Evolutionary conservation across 2,888 invertebrate genomes (phyloP), one percentile per base, ranked within the genome.

Genomic region (Leistus spinibarbis): DNA sequence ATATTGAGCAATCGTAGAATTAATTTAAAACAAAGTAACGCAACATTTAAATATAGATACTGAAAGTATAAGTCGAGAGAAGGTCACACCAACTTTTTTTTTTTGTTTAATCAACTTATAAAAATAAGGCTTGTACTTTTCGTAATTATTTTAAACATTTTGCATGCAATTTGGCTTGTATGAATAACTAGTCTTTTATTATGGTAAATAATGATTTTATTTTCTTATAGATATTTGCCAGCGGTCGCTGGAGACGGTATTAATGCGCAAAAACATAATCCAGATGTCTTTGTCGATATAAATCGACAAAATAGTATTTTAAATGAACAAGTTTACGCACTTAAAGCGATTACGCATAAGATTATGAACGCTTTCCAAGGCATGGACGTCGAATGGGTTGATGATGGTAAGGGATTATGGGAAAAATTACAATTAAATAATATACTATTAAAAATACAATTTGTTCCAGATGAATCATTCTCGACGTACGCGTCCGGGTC

Each of bases 361-460:
- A 88, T 98, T 77, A 91, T 93, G 82, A 94, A 93, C 82, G 98
- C 98, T 0, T 95, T 93, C 86, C 95, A 95, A 82, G 98, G 97
- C 0, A 90, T 93, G 79, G 96, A 97, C 82, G 96, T 97, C 40
- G 95, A 95, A 81, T 96, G 95, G 95, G 88, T 89, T 63, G 92
- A 93, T 80, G 88, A 87, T 81, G 89, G 90, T 89, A 83, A 81
- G 78, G 76, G 64, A 23, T 69, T 53, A n/a, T 63, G 63, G 20
- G n/a, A n/a, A n/a, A n/a, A n/a, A n/a, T n/a, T n/a, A n/a, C n/a
- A n/a, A n/a, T n/a, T n/a, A n/a, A n/a, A n/a, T n/a, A n/a, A n/a
- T n/a, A n/a, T n/a, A n/a, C n/a, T n/a, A n/a, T n/a, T n/a, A n/a
- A n/a, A n/a, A n/a, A n/a, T n/a, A n/a, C n/a, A n/a, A n/a, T n/a